Conservation (phyloP, 1,140 invertebrate genomes). For the Drosophila willistoni region DNA sequence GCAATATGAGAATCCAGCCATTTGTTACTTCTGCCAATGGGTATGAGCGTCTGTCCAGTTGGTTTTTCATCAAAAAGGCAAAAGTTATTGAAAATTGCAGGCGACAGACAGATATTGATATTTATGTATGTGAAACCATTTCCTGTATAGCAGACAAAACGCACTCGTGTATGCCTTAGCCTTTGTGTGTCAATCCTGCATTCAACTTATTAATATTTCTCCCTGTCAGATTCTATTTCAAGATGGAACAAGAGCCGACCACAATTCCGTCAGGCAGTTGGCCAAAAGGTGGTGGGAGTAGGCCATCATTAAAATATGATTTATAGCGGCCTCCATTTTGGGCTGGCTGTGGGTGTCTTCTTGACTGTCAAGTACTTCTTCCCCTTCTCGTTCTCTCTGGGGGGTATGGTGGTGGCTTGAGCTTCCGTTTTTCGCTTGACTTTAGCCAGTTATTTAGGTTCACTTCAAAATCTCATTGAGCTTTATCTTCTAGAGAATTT, state of each 20-base stretch:
- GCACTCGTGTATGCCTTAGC: constrained; percentile 13
- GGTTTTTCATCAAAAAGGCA: not conserved
- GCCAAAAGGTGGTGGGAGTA: constrained; percentile 1
- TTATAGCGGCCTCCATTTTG: constrained; percentile 50
- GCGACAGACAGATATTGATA: constrained; percentile 50
- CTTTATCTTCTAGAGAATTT: constrained; percentile 45
- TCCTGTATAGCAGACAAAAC: constrained; percentile 15
- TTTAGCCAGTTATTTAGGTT: constrained; percentile 29
- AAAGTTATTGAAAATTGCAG: constrained; percentile 35
- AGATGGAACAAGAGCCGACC: constrained; percentile 45
- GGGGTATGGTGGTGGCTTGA: constrained; percentile 1
- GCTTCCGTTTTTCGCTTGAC: constrained; percentile 39
- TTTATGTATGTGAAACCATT: constrained; percentile 20
- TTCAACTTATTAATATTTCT: constrained; percentile 54
- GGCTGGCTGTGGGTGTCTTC: constrained; percentile 40
- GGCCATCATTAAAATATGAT: constrained; percentile 77
- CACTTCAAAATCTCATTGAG: constrained; percentile 38
- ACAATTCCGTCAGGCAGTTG: constrained; percentile 50
- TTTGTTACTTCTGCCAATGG: not conserved
- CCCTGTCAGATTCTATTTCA: constrained; percentile 65
- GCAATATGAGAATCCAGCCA: not conserved
- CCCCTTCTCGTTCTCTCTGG: constrained; percentile 32
- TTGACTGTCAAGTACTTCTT: constrained; percentile 29
- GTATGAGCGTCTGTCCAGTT: not conserved
- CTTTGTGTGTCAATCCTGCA: constrained; percentile 54